Conservation (phyloP, 2,888 invertebrate genomes). For the Diplolepis rosae region DNA sequence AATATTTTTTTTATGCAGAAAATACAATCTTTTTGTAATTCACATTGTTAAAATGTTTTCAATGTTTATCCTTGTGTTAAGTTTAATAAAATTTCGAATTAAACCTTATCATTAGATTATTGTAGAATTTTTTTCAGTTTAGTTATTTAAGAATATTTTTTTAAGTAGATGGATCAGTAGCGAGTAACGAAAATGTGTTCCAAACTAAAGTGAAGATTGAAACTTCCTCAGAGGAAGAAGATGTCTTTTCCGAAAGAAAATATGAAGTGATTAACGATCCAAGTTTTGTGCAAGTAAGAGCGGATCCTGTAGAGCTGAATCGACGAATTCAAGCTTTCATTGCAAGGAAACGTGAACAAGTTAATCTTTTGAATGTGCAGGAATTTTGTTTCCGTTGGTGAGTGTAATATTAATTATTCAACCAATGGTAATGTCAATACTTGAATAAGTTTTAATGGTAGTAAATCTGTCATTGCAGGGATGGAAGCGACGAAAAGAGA, state of each 20-base stretch:
- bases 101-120: not conserved
- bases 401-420: conserved; percentile 37
- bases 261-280: conserved; percentile 64
- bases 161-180: conserved; percentile 27
- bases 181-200: conserved; percentile 7
- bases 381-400: conserved; percentile 80
- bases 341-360: conserved; percentile 84
- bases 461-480: conserved; percentile 48
- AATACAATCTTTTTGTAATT: not conserved
- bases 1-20: too few relatives aligned
- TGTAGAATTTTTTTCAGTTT: not conserved
- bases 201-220: conserved; percentile 12
- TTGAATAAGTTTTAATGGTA: not conserved
- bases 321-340: conserved; percentile 85
- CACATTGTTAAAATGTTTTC: not conserved
- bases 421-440: not conserved
- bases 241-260: not conserved
- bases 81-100: not conserved
- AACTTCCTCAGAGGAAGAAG: not conserved
- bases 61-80: not conserved
- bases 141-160: conserved; percentile 28
- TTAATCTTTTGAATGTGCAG: conserved; percentile 82
- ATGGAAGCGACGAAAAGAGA: conserved; percentile 72
- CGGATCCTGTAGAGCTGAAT: conserved; percentile 79
- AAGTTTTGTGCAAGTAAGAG: conserved; percentile 82